phyloP scores from a whole-genome alignment of 2,888 invertebrate species.

The Mythimna loreyi region DNA sequence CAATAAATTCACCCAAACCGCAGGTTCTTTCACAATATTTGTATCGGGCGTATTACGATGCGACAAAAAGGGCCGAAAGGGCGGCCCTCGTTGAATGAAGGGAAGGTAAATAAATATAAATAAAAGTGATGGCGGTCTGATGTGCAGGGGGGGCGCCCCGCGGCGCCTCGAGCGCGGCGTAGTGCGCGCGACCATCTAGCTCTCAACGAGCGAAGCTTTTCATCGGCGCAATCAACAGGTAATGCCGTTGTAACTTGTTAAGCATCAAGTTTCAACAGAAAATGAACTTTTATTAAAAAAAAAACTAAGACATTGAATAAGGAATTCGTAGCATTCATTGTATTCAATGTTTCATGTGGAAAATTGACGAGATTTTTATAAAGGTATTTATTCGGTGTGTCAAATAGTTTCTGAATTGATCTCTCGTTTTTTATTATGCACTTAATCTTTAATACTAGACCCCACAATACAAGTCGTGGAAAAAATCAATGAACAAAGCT shows the following conservation, averaged over 20 bases:
- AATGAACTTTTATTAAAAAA: neutral
- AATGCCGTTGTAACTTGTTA: constrained; percentile 46
- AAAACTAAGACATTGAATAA: neutral
- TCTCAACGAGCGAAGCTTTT: constrained; percentile 54
- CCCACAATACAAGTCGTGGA: neutral
- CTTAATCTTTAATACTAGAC: neutral
- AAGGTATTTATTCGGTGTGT: neutral
- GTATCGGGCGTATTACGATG: constrained; percentile 86
- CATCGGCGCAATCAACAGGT: constrained; percentile 47
- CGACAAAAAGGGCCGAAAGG: constrained; percentile 90
- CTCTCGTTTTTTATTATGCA: neutral
- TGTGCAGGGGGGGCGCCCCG: constrained; percentile 76
- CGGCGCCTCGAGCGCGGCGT: constrained; percentile 73
- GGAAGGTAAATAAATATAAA: constrained; percentile 91
- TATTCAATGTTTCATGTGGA: neutral
- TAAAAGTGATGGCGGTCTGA: constrained; percentile 84
- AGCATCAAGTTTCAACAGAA: constrained; percentile 8
- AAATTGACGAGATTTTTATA: neutral
- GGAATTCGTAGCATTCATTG: neutral
- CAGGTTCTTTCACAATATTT: constrained; percentile 90
- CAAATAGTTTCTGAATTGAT: neutral
- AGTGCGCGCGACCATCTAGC: constrained; percentile 61
- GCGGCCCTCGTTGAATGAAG: constrained; percentile 90
- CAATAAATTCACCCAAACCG: constrained; percentile 90
- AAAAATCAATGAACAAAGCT: constrained; percentile 3